Conservation (phyloP, 1,140 invertebrate genomes). For the Brachionus rubens region DNA sequence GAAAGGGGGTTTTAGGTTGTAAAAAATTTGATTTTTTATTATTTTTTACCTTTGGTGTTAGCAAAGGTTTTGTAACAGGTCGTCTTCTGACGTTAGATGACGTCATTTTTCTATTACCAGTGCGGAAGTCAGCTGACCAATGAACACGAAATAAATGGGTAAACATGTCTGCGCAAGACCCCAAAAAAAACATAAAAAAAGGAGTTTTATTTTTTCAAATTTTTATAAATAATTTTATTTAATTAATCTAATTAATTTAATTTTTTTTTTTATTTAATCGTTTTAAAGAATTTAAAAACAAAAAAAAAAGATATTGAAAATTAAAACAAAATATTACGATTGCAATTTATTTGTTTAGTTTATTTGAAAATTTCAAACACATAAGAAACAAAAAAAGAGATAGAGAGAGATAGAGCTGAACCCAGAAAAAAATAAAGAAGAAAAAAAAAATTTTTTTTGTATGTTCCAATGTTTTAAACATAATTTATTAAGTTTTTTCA, state of each 20-base stretch:
- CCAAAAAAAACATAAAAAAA: too few relatives aligned
- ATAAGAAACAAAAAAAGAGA: neutral
- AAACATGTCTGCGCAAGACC: too few relatives aligned
- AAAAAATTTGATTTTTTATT: too few relatives aligned
- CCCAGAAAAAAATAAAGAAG: neutral
- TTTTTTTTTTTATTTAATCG: constrained; percentile 1
- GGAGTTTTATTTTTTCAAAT: neutral
- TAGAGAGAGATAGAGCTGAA: constrained; percentile 1
- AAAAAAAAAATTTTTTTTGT: neutral
- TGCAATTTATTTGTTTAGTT: constrained; percentile 4
- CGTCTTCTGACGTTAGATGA: too few relatives aligned
- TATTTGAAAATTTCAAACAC: neutral
- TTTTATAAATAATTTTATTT: constrained; percentile 41
- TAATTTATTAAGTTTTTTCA: too few relatives aligned
- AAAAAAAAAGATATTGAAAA: neutral
- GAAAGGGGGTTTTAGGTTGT: too few relatives aligned
- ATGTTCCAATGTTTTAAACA: constrained; percentile 32
- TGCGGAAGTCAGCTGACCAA: too few relatives aligned
- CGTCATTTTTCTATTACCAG: too few relatives aligned
- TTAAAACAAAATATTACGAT: neutral
- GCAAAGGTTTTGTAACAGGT: too few relatives aligned
- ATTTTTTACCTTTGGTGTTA: too few relatives aligned
- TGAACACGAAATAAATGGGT: too few relatives aligned
- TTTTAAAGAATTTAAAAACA: constrained; percentile 10
- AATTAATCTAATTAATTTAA: constrained; percentile 34